Evolutionary conservation across 2,888 invertebrate species (phyloP), one percentile per base, ranked within the genome.

Genomic region (Eurytoma adleriae): DNA sequence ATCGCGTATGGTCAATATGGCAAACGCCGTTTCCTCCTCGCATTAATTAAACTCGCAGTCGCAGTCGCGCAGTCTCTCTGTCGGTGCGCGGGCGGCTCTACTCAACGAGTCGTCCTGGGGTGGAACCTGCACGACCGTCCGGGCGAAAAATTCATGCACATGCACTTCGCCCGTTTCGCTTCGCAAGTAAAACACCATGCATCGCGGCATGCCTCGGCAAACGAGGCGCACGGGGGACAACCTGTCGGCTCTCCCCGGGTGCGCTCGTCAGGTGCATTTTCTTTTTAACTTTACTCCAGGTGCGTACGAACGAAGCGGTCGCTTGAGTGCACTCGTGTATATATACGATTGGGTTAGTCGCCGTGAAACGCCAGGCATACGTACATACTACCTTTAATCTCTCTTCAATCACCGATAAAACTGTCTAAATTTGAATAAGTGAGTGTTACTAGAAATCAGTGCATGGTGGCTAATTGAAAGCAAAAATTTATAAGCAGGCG

Each of bases 111-210:
- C 40, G 10, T 40, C 40, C 40, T 40, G 10, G 40, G 40, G 10
- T 10, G 10, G 40, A 10, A 40, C 10, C 10, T 40, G 40, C 10
- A 10, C 40, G 40, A 10, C 40, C 40, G 40, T 40, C 40, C 40
- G 40, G 40, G 40, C 40, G 52, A 57, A 61, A 72, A 57, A 52
- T 2, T 57, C 79, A 82, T 78, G 80, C 77, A 66, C 78, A 80
- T 80, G 78, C 79, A 75, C 59, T 62, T 61, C 48, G 75, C 7
- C 14, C 66, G 12, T 13, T 72, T 67, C 13, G 62, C 30, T 40
- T 74, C 78, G 73, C 57, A 67, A 76, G 13, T 57, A 74, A 80
- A 61, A 24, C 48, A 18, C 48, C 84, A 84, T 83, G 84, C 84
- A 81, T 80, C 76, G 70, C 56, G 76, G n/a, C 82, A 79, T 83